Percentiles rank a stretch among this genome's conserved stretches.
Conservation (phyloP, 2,888 invertebrate genomes). For the Eurytoma californica region DNA sequence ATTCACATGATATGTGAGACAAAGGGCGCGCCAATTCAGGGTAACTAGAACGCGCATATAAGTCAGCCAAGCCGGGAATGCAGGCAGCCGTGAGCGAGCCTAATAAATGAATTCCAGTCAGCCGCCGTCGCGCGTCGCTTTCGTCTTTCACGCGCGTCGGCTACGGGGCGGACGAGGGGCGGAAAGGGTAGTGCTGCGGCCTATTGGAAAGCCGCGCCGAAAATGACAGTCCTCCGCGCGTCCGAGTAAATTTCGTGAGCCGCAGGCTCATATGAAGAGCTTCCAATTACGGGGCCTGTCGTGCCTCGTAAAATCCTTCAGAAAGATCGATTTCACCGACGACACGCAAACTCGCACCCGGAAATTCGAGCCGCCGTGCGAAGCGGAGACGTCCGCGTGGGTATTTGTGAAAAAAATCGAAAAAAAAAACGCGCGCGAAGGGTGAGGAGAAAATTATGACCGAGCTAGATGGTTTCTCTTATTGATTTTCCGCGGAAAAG, state of each 20-base stretch:
- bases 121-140: background rate
- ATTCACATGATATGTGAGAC: too few species aligned
- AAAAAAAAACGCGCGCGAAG: background rate
- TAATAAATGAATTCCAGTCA: constrained; percentile 18
- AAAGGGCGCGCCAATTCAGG: too few species aligned
- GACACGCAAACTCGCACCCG: background rate
- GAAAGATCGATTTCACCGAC: constrained; percentile 16
- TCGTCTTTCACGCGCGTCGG: background rate
- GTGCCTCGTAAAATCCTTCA: constrained; percentile 44
- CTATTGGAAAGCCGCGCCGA: constrained; percentile 7
- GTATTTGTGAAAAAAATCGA: background rate
- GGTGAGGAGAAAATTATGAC: background rate
- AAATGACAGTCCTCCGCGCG: constrained; percentile 22
- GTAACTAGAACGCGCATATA: background rate
- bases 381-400: too few species aligned
- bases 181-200: too few species aligned
- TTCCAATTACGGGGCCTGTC: constrained; percentile 44
- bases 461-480: background rate
- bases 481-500: too few species aligned
- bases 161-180: background rate
- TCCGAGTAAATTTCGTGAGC: constrained; percentile 30
- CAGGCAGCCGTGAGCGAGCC: constrained; percentile 9
- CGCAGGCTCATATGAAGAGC: background rate
- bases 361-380: background rate
- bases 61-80: background rate